Percentiles rank a stretch among this genome's conserved stretches.
Evolutionary conservation across 2,797 vertebrate genomes (phyloP).

Genomic region (Erpetoichthys calabaricus): DNA sequence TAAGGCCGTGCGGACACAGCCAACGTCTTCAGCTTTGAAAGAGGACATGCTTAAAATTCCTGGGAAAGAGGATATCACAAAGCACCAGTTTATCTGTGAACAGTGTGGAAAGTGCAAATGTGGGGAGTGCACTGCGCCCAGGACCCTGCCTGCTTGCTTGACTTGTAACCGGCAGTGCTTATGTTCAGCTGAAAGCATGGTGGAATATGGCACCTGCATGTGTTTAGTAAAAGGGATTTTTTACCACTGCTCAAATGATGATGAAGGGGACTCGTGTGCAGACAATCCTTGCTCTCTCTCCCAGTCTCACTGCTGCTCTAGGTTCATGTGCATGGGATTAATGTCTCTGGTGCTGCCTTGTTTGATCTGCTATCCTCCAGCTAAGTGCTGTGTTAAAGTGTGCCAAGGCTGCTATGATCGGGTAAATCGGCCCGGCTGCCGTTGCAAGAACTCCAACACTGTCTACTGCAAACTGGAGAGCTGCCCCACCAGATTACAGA

Average conservation of each 20-base stretch:
- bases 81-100: constrained; percentile 80
- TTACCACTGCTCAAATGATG: constrained; percentile 93
- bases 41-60: constrained; percentile 63
- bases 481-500: constrained; percentile 57
- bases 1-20: constrained; percentile 70
- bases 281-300: constrained; percentile 91
- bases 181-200: constrained; percentile 80
- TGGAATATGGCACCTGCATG: constrained; percentile 93
- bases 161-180: constrained; percentile 82
- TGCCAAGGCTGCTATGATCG: constrained; percentile 79
- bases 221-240: constrained; percentile 89
- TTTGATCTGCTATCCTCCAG: constrained; percentile 87
- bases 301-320: constrained; percentile 81
- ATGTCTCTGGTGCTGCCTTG: constrained; percentile 82
- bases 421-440: constrained; percentile 74
- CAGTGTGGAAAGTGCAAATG: constrained; percentile 92
- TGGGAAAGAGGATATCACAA: constrained; percentile 51
- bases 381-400: constrained; percentile 76
- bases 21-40: constrained; percentile 56
- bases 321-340: constrained; percentile 90
- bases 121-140: constrained; percentile 73
- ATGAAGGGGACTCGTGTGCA: constrained; percentile 80
- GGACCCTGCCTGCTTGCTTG: constrained; percentile 75
- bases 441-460: constrained; percentile 94
- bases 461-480: constrained; percentile 94